phyloP scores from a whole-genome alignment of 2,797 vertebrate genomes.

The Peromyscus nudipes region DNA sequence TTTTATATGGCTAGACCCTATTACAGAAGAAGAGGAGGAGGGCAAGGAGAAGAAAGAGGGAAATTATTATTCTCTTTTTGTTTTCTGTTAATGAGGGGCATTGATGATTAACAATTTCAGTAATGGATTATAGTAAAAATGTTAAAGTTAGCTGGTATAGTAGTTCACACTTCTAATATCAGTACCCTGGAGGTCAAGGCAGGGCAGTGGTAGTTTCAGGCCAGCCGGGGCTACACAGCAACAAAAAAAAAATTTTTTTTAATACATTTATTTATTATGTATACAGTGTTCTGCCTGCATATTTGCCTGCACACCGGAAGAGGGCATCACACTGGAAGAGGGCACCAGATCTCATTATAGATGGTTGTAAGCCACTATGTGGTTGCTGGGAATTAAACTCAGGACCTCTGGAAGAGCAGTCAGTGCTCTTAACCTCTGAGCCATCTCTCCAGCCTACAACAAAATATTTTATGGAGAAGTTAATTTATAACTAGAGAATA shows the following conservation, averaged over 20 bases:
- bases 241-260: background rate
- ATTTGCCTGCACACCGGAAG: no score
- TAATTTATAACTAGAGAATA: slow-evolving; percentile 8
- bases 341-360: no score
- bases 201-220: background rate
- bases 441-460: background rate
- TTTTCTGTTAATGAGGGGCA: background rate
- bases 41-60: background rate
- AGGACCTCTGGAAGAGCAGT: no score
- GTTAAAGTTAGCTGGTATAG: background rate
- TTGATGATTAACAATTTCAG: slow-evolving; percentile 7
- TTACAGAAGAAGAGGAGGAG: background rate
- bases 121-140: slow-evolving; percentile 34
- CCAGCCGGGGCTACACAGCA: background rate
- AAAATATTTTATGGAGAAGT: background rate
- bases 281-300: no score
- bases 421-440: no score
- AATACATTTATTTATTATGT: no score
- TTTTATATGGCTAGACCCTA: background rate
- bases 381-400: no score
- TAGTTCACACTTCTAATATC: background rate
- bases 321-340: no score
- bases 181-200: background rate
- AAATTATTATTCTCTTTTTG: background rate
- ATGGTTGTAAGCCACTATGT: no score